Evolutionary conservation across 1,140 invertebrate species (phyloP), one percentile per base, ranked within the genome.

Genomic region (Andrena cerasifolii): DNA sequence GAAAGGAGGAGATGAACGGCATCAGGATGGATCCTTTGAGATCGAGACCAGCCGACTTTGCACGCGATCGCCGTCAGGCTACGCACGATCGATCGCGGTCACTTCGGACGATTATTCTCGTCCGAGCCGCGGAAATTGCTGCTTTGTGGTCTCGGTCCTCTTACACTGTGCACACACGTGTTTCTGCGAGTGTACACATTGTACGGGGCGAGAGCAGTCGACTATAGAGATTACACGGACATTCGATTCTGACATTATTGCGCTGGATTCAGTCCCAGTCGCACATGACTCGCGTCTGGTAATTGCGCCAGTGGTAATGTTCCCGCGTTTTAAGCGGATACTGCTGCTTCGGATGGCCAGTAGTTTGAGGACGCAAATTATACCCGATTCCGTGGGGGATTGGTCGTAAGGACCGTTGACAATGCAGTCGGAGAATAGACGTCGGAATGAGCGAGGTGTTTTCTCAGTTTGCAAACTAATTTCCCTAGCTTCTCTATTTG

Each of bases 51-150:
- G 40, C 21, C 49, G 21, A 40, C 21, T 79, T 67, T 59, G 61
- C 61, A 80, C 63, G 63, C 62, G 62, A 68, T 67, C 21, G 21
- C 16, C 26, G 40, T 26, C 31, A 6, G 14, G 45, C 58, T 51
- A 78, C 62, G 81, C 74, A 70, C 77, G 79, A 83, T 83, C 80
- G 81, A 83, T 82, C 80, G 80, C 28, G 79, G 80, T 74, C 78
- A 73, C 74, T 67, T 80, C 49, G 78, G 62, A 67, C 82, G 80
- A 83, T 83, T 83, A 83, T 83, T 58, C 51, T 28, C 65, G 40
- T 45, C 53, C 24, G 36, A 51, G 80, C 40, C 61, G 66, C 24
- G 40, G 79, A 70, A 77, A 80, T 79, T 66, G 81, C 79, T 78
- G 77, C 81, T 72, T 75, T 68, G 51, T 81, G 80, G 79, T 61